Base-by-base conservation (phyloP, 2,797 vertebrate genomes). In the Thripadectes ignobilis region DNA sequence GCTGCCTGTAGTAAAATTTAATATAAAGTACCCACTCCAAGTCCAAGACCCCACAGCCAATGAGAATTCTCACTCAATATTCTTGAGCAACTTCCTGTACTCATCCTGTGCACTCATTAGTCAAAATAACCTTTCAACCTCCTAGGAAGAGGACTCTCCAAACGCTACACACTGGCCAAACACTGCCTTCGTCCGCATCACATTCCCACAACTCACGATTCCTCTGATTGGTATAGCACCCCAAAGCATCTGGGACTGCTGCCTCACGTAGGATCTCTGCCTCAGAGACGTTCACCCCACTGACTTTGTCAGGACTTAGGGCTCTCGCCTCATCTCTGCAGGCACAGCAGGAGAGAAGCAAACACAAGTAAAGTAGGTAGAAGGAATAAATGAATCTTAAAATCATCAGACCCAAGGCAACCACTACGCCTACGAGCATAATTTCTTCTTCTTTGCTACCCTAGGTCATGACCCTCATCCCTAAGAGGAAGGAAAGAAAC, bases 401-500 rank as follows among this genome's bases (percentile, higher is more conserved):
- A 95, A 95, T 67, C 69, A 95, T 82, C 79, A 76, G 76, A 93
- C 91, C 51, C 94, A 95, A 90, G 79, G 89, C 85, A 96, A 94
- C 87, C 82, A 75, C 89, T 93, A 95, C 55, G 36, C 93, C 94
- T 95, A 94, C 92, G 91, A 96, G 67, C 38, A 6, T 94, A 94
- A 92, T 95, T 95, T 95, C 77, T 86, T 66, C 81, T 84, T 74
- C 84, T 87, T 88, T 92, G 66, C 91, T 84, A 73, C 51, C 34
- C 68, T 17, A 65, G 95, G 96, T 96, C 96, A 93, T 96, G 95
- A 96, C 91, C 87, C 87, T 85, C 72, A 93, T 78, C 79, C 75
- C 43, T 65, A 91, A 92, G 72, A 94, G 79, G 89, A 96, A 97
- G 89, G 93, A 93, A 92, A 94, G 91, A 87, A 91, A 94, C 67